Percentiles rank a stretch among this genome's conserved stretches.
phyloP scores from a whole-genome alignment of 2,797 vertebrate species.

The Intellagama lesueurii region DNA sequence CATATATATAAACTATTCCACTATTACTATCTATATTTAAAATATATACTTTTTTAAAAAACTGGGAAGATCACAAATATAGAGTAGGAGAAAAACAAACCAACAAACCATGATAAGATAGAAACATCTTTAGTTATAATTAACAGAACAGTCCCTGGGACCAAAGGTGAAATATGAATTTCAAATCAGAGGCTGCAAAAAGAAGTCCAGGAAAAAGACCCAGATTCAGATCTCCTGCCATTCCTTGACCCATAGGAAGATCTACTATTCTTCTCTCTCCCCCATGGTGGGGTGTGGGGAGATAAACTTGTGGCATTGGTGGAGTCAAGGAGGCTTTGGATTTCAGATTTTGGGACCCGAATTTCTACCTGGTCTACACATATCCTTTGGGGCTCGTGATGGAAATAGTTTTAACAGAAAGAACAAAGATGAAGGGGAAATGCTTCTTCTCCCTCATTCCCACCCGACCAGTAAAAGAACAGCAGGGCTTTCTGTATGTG shows the following conservation, averaged over 20 bases:
- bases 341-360: no score
- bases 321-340: not conserved
- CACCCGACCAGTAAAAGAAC: not conserved
- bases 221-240: not conserved
- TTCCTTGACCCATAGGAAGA: not conserved
- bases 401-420: not conserved
- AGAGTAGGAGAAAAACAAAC: not conserved
- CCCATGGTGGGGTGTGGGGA: not conserved
- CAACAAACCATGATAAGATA: no score
- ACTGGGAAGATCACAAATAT: not conserved
- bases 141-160: no score
- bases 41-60: not conserved
- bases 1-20: not conserved
- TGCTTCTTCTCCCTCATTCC: not conserved
- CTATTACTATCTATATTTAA: not conserved
- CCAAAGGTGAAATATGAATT: no score
- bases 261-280: not conserved
- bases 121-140: no score
- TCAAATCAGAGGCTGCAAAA: no score
- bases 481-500: not conserved
- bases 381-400: no score
- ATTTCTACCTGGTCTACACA: no score
- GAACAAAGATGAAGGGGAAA: not conserved
- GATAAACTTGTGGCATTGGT: not conserved
- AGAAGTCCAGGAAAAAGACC: not conserved